Conservation (phyloP, 2,113 vertebrate species). For the Amblyopsis rosae region DNA sequence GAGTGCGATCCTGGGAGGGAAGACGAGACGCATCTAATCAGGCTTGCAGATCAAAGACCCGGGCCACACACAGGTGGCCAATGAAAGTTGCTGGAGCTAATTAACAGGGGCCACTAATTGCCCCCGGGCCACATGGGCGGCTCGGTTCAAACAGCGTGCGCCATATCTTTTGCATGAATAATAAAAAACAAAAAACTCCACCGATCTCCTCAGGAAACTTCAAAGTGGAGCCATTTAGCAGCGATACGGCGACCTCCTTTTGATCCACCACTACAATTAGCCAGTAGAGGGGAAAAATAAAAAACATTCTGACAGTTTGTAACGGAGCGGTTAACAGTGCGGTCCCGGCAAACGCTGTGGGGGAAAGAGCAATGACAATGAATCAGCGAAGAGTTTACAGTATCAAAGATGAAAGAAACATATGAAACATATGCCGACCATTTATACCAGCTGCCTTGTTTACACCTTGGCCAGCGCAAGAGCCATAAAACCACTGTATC, state of each 20-base stretch:
- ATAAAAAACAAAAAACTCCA: constrained; percentile 50
- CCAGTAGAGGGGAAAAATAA: constrained; percentile 61
- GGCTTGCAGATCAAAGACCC: constrained; percentile 71
- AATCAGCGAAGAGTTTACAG: constrained; percentile 59
- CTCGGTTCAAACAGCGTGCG: constrained; percentile 70
- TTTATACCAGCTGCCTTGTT: constrained; percentile 45
- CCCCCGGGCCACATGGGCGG: constrained; percentile 42
- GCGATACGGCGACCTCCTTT: constrained; percentile 57
- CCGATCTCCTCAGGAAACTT: constrained; percentile 58
- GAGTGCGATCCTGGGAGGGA: constrained; percentile 60
- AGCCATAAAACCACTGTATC: constrained; percentile 7
- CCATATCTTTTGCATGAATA: constrained; percentile 75
- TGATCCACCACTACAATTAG: constrained; percentile 74
- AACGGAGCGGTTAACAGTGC: constrained; percentile 48
- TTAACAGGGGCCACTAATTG: constrained; percentile 74
- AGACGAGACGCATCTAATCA: constrained; percentile 71
- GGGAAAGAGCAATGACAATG: constrained; percentile 54
- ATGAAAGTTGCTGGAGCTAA: constrained; percentile 70
- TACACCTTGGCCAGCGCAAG: constrained; percentile 28
- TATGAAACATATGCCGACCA: constrained; percentile 47
- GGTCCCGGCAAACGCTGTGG: constrained; percentile 52
- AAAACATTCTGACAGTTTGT: constrained; percentile 67
- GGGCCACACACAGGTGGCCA: constrained; percentile 62
- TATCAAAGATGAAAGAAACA: constrained; percentile 54
- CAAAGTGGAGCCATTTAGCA: constrained; percentile 67